Conservation (phyloP, 2,797 vertebrate species). For the Sebastes cheni region DNA sequence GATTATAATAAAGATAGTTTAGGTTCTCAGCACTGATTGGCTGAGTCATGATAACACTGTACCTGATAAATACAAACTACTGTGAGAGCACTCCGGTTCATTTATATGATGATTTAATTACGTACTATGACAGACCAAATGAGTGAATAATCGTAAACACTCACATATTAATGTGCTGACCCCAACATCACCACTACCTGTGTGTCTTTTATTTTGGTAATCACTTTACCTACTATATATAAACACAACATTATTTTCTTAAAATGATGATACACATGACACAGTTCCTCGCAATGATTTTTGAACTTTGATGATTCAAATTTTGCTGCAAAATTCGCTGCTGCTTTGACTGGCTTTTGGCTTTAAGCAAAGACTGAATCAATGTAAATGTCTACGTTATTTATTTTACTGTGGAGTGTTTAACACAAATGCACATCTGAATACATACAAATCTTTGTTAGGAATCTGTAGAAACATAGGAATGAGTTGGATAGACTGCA, state of each 20-base stretch:
- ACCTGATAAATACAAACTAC: background rate
- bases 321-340: too few species aligned
- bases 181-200: background rate
- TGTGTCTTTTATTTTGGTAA: background rate
- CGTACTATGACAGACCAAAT: background rate
- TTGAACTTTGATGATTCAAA: background rate
- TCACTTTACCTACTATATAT: background rate
- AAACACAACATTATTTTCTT: background rate
- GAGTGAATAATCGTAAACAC: background rate
- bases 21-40: background rate
- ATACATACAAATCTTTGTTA: background rate
- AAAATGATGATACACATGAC: background rate
- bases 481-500: background rate
- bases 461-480: background rate
- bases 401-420: background rate
- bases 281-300: background rate
- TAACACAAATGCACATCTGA: background rate
- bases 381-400: background rate
- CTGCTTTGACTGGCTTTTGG: background rate
- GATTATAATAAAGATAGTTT: conserved; percentile 18
- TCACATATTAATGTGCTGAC: background rate
- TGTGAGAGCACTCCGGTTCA: background rate
- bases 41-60: background rate
- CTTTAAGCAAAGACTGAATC: background rate
- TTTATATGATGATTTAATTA: background rate